phyloP scores from a whole-genome alignment of 2,888 invertebrate genomes.

The Drosophila vallismaia region DNA sequence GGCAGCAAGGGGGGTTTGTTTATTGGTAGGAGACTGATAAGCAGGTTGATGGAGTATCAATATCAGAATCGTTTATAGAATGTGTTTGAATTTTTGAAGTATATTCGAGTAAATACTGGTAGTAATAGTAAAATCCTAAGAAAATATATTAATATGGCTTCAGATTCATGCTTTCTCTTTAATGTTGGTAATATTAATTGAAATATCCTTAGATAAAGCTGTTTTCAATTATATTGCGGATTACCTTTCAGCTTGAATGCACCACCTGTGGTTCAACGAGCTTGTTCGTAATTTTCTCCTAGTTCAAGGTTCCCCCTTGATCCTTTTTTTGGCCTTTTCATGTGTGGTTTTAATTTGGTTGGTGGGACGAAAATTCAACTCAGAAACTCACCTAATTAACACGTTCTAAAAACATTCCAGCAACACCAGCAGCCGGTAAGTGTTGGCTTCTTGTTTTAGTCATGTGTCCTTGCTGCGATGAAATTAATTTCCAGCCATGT shows the following conservation, averaged over 20 bases:
- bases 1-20: background rate
- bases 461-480: slow-evolving; percentile 25
- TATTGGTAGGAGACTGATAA: too few relatives aligned
- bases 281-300: slow-evolving; percentile 19
- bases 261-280: slow-evolving; percentile 20
- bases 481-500: slow-evolving; percentile 41
- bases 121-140: too few relatives aligned
- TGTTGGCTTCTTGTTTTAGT: slow-evolving; percentile 7
- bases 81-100: too few relatives aligned
- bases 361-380: slow-evolving; percentile 33
- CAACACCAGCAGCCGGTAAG: slow-evolving; percentile 3
- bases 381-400: slow-evolving; percentile 42
- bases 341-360: slow-evolving; percentile 18
- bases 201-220: background rate
- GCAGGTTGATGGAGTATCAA: too few relatives aligned
- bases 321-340: background rate
- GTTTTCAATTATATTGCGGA: background rate
- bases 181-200: background rate
- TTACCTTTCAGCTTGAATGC: background rate
- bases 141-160: too few relatives aligned
- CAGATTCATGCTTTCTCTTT: too few relatives aligned
- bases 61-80: too few relatives aligned
- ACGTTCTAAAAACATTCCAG: slow-evolving; percentile 38
- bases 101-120: too few relatives aligned
- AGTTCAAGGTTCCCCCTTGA: slow-evolving; percentile 26